Conservation (phyloP, 2,113 vertebrate genomes). For the Scopus umbretta region DNA sequence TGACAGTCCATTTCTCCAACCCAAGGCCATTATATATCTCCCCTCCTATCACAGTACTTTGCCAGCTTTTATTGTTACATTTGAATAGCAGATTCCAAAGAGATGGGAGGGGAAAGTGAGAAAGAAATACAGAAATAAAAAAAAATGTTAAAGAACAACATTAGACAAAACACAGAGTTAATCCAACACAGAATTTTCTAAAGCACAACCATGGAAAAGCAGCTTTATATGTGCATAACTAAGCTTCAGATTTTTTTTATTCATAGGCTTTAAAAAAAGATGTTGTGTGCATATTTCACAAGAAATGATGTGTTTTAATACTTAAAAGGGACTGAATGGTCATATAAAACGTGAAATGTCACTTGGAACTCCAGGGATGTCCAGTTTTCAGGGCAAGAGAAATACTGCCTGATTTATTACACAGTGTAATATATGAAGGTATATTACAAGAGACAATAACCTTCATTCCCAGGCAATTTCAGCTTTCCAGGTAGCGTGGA, state of each 20-base stretch:
- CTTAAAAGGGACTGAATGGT: slow-evolving; percentile 35
- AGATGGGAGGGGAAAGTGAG: not conserved
- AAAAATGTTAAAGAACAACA: not conserved
- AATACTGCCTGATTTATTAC: slow-evolving; percentile 68
- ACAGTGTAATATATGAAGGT: slow-evolving; percentile 34
- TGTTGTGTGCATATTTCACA: slow-evolving; percentile 14
- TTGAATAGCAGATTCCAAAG: not conserved
- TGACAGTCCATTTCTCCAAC: not conserved
- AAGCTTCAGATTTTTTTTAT: not conserved
- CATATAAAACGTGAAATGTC: slow-evolving; percentile 67
- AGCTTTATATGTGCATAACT: not conserved
- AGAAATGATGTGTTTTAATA: slow-evolving; percentile 35
- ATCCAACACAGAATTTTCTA: not conserved
- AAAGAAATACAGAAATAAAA: not conserved
- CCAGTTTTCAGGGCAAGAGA: slow-evolving; percentile 50
- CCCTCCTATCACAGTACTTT: not conserved
- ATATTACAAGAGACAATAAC: slow-evolving; percentile 66
- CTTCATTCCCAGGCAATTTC: slow-evolving; percentile 60
- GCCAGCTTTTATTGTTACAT: not conserved
- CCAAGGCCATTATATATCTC: not conserved
- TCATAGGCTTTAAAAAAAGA: not conserved
- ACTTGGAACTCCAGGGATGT: slow-evolving; percentile 58
- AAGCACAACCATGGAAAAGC: not conserved
- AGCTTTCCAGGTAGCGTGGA: slow-evolving; percentile 58
- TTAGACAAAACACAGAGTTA: not conserved